Evolutionary conservation across 1,140 invertebrate species (phyloP).

Genomic region (Drosophila ercepeae): DNA sequence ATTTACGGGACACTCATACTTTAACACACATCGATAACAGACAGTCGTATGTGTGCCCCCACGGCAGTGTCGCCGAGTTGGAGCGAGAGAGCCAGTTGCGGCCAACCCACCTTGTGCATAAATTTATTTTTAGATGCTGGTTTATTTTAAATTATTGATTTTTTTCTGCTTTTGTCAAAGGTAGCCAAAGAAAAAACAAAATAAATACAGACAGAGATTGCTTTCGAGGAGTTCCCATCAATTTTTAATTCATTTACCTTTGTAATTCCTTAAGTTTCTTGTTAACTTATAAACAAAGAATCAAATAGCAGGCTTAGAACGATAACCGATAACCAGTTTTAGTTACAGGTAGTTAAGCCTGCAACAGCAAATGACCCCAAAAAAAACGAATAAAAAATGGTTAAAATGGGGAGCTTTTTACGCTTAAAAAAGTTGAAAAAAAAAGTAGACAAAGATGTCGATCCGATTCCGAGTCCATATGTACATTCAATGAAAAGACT

Average conservation of each 20-base stretch:
- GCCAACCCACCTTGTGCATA: constrained; percentile 34
- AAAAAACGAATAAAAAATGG: constrained; percentile 17
- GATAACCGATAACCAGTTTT: neutral
- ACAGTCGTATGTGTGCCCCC: neutral
- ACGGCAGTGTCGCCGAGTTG: too few relatives aligned
- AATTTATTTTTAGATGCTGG: constrained; percentile 63
- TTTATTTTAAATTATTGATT: constrained; percentile 76
- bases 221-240: constrained; percentile 1
- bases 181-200: constrained; percentile 12
- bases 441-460: constrained; percentile 23
- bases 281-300: too few relatives aligned
- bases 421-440: constrained; percentile 5
- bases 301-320: too few relatives aligned
- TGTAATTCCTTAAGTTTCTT: too few relatives aligned
- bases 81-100: constrained; percentile 13
- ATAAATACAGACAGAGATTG: constrained; percentile 8
- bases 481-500: constrained; percentile 17
- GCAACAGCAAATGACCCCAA: neutral
- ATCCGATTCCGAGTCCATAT: constrained; percentile 48
- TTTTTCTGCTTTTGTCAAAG: constrained; percentile 19
- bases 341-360: constrained; percentile 12
- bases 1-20: constrained; percentile 35
- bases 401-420: constrained; percentile 27
- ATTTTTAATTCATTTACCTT: neutral
- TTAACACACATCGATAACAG: constrained; percentile 9